Base-by-base conservation (phyloP, 2,888 invertebrate species). In the Eulithis prunata region DNA sequence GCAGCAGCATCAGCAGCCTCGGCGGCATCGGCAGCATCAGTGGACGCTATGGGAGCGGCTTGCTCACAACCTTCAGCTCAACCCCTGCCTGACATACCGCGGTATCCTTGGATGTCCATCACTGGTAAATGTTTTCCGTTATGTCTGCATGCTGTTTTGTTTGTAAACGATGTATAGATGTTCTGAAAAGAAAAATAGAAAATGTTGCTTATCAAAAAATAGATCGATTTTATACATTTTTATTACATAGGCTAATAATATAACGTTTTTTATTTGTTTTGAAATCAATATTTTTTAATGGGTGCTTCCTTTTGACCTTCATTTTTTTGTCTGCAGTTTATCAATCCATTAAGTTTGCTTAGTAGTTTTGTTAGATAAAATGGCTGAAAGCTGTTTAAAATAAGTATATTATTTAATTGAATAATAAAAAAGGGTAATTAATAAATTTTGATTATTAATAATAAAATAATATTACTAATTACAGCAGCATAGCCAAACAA, bases 21-120 rank as follows among this genome's bases (percentile, higher is more conserved):
- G 36, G 95, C 96, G 53, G 96, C 97, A 49, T 96, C 96, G 14
- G 95, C 96, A 41, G 95, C 95, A 47, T 94, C 95, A 77, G 97
- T 96, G 81, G 97, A 97, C 81, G 97, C 97, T 82, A 96, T 97
- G 81, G 95, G 97, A 71, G 96, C 54, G 38, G 54, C 97, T 73
- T 98, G 97, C 94, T 94, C 95, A 71, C 96, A 96, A 85, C 95
- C 96, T 77, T 95, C 97, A 69, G 97, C 97, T 71, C 97, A 97
- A 89, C 97, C 97, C 66, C 96, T 98, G 85, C 97, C 97, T 57
- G 98, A 98, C 93, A 96, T 98, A 87, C 98, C 98, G 64, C 95
- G 98, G 85, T 98, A 98, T 90, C 98, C 98, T 57, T 98, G 98
- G 98, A 98, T 98, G 98, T 97, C 98, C 84, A 97, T 98, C 91